Evolutionary conservation across 2,113 vertebrate species (phyloP).

Genomic region (Microcebus tavaratra): DNA sequence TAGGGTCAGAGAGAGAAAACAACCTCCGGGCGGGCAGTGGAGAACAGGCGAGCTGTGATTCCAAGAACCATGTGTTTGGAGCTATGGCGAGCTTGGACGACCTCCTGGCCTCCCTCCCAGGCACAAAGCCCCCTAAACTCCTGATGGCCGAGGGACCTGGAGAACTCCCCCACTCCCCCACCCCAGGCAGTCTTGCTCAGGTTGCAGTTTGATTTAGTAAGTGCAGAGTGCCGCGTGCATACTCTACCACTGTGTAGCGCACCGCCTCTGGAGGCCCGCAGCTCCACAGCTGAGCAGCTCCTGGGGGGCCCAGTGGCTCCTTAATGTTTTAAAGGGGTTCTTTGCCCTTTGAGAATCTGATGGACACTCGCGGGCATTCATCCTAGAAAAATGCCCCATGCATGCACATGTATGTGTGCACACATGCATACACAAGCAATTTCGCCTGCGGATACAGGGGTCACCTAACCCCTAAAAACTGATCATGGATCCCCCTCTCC

Average conservation of each 20-base stretch:
- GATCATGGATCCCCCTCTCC: neutral
- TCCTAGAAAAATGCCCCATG: neutral
- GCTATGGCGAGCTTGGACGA: neutral
- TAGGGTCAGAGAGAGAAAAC: constrained; percentile 68
- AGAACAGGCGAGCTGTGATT: neutral
- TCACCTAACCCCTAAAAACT: neutral
- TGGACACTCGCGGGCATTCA: neutral
- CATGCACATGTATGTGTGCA: fast-evolving
- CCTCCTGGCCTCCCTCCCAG: neutral
- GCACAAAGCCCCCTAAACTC: neutral
- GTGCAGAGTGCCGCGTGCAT: neutral
- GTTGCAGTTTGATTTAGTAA: neutral
- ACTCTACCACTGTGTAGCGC: fast-evolving
- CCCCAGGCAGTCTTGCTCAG: neutral
- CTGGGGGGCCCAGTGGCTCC: neutral
- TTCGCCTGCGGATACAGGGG: neutral
- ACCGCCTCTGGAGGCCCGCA: neutral
- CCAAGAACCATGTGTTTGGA: neutral
- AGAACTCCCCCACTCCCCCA: neutral
- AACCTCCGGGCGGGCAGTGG: neutral
- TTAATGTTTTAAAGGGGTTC: neutral
- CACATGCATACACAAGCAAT: neutral
- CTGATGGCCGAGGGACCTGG: neutral
- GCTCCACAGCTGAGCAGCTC: neutral
- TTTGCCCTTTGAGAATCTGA: neutral